Conservation (phyloP, 2,113 vertebrate genomes). For the Ctenodactylus gundi region DNA sequence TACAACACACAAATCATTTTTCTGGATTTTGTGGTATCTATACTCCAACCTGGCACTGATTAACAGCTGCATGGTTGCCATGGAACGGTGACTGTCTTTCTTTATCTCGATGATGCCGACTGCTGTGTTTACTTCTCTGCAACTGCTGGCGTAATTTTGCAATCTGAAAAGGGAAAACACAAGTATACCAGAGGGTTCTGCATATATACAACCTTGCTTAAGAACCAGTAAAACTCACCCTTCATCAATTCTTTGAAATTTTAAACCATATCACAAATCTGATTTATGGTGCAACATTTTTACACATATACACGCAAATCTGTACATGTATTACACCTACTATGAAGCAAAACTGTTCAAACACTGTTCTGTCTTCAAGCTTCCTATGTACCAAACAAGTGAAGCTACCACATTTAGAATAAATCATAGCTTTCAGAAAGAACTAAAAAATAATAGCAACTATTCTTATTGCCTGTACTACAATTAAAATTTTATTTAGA, state of each 20-base stretch:
- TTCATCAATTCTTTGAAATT: conserved; percentile 12
- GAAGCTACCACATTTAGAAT: conserved; percentile 28
- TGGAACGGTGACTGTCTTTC: conserved; percentile 99
- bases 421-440: conserved; percentile 21
- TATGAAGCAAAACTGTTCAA: background rate
- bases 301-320: background rate
- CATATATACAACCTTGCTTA: conserved; percentile 2
- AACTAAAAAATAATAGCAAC: background rate
- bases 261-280: conserved; percentile 36
- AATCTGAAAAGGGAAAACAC: conserved; percentile 86
- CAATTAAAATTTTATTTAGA: conserved; percentile 13
- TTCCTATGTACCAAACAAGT: conserved; percentile 26
- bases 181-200: conserved; percentile 8
- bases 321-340: too few species aligned
- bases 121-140: conserved; percentile 99
- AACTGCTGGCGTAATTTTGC: conserved; percentile 98
- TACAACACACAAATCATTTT: background rate
- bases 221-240: background rate
- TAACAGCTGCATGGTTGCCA: conserved; percentile 96
- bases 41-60: conserved; percentile 93
- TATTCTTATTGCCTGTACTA: background rate
- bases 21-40: background rate
- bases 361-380: background rate
- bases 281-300: background rate
- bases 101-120: conserved; percentile 97